These are phyloP conservation scores for Eupsilia transversa DNA, from an alignment of 2,888 invertebrate species.

Conservation along the genomic window DNA sequence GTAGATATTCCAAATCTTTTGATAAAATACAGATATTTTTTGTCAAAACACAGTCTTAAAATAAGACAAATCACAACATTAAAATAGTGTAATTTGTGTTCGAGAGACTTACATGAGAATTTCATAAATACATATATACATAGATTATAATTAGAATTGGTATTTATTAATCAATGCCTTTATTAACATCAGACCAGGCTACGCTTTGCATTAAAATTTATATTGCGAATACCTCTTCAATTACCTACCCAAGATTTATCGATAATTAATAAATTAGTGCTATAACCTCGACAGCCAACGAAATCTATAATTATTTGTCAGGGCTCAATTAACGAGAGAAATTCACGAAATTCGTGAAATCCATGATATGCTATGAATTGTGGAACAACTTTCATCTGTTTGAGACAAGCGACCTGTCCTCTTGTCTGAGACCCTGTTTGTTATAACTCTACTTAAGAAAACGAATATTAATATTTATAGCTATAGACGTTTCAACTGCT, in stretches of 20 bases:
- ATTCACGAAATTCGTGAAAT: conserved; percentile 18
- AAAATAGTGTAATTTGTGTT: too few relatives aligned
- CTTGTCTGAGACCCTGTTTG: conserved; percentile 59
- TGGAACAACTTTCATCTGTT: conserved; percentile 66
- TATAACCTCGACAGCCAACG: conserved; percentile 16
- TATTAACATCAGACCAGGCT: neutral
- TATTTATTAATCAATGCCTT: conserved; percentile 4
- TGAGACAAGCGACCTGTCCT: conserved; percentile 68
- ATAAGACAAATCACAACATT: neutral
- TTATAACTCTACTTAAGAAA: conserved; percentile 29
- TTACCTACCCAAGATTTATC: neutral
- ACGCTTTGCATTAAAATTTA: conserved; percentile 1
- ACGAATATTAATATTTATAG: conserved; percentile 31
- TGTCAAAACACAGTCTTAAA: neutral
- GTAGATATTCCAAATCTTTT: neutral
- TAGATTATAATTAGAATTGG: conserved; percentile 2
- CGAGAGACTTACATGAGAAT: neutral
- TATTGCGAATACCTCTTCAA: neutral
- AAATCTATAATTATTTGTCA: conserved; percentile 45
- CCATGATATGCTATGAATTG: conserved; percentile 65
- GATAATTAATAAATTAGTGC: conserved; percentile 17
- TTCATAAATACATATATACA: neutral
- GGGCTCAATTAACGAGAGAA: conserved; percentile 64
- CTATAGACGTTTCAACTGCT: conserved; percentile 15
- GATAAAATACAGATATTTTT: neutral